Percentiles rank a stretch among this genome's conserved stretches.
These are phyloP conservation scores for Pipa parva DNA, from an alignment of 2,113 vertebrate genomes.

Conservation along the genomic window DNA sequence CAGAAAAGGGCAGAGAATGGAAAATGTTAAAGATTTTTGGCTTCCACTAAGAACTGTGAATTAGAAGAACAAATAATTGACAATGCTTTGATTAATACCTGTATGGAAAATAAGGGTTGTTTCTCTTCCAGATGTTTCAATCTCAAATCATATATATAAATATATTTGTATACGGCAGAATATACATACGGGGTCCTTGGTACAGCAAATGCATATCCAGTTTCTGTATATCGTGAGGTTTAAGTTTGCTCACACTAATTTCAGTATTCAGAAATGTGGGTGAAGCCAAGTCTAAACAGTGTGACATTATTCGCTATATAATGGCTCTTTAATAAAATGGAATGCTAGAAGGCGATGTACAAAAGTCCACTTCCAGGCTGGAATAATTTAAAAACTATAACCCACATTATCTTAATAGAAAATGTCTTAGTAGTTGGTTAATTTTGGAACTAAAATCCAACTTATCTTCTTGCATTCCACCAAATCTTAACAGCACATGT, in stretches of 20 bases:
- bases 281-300: neutral
- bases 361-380: neutral
- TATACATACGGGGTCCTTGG: neutral
- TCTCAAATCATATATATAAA: neutral
- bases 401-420: neutral
- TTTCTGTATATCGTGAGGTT: neutral
- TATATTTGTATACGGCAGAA: neutral
- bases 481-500: no score
- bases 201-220: neutral
- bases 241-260: neutral
- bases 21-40: no score
- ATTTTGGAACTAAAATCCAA: neutral
- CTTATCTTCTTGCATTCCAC: neutral
- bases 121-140: neutral
- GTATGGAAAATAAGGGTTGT: neutral
- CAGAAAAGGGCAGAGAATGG: no score
- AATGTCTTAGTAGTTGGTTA: no score
- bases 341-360: neutral
- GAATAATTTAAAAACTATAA: neutral
- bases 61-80: no score
- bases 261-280: constrained; percentile 4
- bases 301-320: neutral
- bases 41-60: no score
- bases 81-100: no score
- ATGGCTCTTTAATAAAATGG: neutral